These are phyloP conservation scores for Phoxinus dragarum DNA, from an alignment of 2,797 vertebrate genomes.

Conservation along the genomic window DNA sequence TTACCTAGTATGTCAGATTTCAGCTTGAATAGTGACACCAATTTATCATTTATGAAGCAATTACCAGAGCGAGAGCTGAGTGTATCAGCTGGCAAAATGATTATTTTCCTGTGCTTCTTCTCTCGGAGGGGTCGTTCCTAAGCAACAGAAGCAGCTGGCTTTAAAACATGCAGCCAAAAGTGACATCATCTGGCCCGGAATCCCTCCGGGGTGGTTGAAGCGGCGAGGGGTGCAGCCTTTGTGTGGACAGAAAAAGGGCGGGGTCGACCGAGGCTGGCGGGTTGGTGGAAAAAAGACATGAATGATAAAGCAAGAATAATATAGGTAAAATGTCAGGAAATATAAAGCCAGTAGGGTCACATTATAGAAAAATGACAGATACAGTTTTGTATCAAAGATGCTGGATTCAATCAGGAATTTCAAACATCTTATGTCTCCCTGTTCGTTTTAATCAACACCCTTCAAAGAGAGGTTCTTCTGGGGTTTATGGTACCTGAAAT, in stretches of 20 bases:
- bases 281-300: background rate
- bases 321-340: conserved; percentile 5
- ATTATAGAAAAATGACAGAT: conserved; percentile 13
- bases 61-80: background rate
- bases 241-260: conserved; percentile 43
- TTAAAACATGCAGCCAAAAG: conserved; percentile 53
- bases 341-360: background rate
- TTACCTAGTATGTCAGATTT: conserved; percentile 6
- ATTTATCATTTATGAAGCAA: conserved; percentile 22
- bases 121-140: conserved; percentile 45
- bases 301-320: background rate
- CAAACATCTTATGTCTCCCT: background rate
- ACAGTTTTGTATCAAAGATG: background rate
- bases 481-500: background rate
- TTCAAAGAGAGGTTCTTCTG: background rate
- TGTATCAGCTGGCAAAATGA: conserved; percentile 1
- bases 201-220: conserved; percentile 38
- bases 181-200: conserved; percentile 58
- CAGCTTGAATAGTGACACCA: background rate
- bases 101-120: background rate
- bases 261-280: conserved; percentile 13
- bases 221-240: conserved; percentile 45
- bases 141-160: conserved; percentile 58
- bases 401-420: background rate
- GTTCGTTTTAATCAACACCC: conserved; percentile 10